Conservation (phyloP, 2,888 invertebrate species). For the Lithophane socia region DNA sequence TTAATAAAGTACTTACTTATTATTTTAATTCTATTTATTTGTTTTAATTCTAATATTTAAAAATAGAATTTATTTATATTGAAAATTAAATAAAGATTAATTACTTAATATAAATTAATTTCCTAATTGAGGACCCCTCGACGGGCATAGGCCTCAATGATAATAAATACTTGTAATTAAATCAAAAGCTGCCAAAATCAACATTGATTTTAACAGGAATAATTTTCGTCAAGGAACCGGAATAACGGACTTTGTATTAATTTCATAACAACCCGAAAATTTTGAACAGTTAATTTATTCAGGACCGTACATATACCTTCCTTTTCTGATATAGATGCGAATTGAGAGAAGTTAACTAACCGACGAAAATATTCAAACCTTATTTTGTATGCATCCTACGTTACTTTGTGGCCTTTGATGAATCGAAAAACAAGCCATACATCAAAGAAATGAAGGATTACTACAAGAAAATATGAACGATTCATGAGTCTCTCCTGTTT, state of each 20-base stretch:
- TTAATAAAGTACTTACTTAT: no score
- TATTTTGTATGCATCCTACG: conserved; percentile 25
- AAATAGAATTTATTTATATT: no score
- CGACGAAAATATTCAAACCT: conserved; percentile 11
- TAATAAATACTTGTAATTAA: conserved; percentile 3
- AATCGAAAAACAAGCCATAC: conserved; percentile 43
- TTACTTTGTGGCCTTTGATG: conserved; percentile 18
- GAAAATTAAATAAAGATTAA: no score
- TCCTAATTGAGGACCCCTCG: no score
- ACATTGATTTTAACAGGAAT: conserved; percentile 34
- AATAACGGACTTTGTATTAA: conserved; percentile 17
- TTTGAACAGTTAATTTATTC: conserved; percentile 27
- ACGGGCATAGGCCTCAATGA: not conserved
- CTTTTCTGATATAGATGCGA: conserved; percentile 4
- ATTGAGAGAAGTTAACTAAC: conserved; percentile 7
- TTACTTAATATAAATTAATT: no score
- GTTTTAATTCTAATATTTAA: no score
- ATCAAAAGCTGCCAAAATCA: conserved; percentile 38
- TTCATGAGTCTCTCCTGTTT: not conserved
- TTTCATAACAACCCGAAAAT: conserved; percentile 28
- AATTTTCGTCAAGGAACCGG: conserved; percentile 8
- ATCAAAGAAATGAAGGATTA: conserved; percentile 42
- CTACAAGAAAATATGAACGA: conserved; percentile 15
- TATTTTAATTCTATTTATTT: no score
- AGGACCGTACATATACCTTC: conserved; percentile 1